These are phyloP conservation scores for Pygoscelis adeliae DNA, from an alignment of 2,113 vertebrate genomes.

Conservation along the genomic window DNA sequence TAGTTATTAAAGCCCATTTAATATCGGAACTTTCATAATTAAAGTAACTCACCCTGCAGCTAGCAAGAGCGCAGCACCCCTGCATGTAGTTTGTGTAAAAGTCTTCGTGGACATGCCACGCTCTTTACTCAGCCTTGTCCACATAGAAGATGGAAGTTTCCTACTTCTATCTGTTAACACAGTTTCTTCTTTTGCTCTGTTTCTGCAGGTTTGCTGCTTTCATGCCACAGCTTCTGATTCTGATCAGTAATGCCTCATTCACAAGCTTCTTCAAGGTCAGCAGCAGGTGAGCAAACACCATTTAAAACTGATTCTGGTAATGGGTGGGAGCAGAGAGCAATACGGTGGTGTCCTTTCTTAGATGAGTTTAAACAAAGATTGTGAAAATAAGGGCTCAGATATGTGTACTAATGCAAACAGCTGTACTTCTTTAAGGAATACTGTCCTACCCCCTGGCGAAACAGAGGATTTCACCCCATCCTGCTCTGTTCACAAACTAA, in stretches of 20 bases:
- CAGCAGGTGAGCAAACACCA: neutral
- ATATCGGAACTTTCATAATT: neutral
- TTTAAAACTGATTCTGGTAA: neutral
- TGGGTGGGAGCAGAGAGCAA: neutral
- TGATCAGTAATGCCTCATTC: neutral
- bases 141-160: fast-evolving
- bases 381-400: neutral
- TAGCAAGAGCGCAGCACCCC: neutral
- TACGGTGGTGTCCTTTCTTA: neutral
- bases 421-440: neutral
- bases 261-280: neutral
- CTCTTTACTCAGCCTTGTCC: neutral
- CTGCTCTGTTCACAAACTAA: neutral
- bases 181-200: neutral
- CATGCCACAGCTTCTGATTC: neutral
- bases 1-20: slow-evolving; percentile 21
- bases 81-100: neutral
- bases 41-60: neutral
- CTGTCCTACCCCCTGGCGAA: neutral
- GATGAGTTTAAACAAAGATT: neutral
- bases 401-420: neutral
- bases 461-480: neutral
- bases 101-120: neutral
- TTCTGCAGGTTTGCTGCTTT: neutral
- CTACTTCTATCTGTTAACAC: neutral